Conservation (phyloP, 2,113 vertebrate species). For the Heptranchias perlo region DNA sequence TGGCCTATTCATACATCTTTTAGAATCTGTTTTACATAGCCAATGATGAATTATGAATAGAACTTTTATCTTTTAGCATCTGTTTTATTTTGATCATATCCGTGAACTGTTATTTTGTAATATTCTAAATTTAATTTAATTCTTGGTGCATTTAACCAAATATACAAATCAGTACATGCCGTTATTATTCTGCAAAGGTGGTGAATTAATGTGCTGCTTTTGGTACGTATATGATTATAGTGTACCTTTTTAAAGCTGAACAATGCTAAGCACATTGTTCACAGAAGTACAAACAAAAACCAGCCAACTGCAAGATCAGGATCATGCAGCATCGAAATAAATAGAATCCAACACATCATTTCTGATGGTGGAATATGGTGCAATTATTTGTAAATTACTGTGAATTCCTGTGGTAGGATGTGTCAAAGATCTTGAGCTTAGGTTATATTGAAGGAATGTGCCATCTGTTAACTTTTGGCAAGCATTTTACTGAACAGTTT, state of each 20-base stretch:
- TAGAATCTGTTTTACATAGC: not conserved
- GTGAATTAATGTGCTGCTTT: not conserved
- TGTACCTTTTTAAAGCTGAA: not conserved
- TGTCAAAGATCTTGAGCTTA: too few species aligned
- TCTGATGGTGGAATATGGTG: not conserved
- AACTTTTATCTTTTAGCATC: not conserved
- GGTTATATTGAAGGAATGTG: not conserved
- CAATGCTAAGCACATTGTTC: not conserved
- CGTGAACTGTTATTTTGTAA: too few species aligned
- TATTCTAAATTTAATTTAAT: too few species aligned
- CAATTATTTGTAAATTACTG: slow-evolving; percentile 9
- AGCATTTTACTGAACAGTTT: not conserved
- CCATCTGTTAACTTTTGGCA: slow-evolving; percentile 1
- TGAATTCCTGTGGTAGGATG: not conserved
- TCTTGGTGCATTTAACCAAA: too few species aligned
- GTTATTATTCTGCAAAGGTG: not conserved
- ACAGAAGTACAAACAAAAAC: not conserved
- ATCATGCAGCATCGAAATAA: not conserved
- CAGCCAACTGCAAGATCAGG: not conserved
- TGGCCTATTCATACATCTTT: not conserved
- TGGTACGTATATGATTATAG: not conserved
- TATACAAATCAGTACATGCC: not conserved
- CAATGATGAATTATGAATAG: not conserved
- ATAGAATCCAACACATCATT: not conserved
- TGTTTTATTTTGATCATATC: not conserved